Conservation (phyloP, 2,797 vertebrate genomes). For the Sebastes vulpes region DNA sequence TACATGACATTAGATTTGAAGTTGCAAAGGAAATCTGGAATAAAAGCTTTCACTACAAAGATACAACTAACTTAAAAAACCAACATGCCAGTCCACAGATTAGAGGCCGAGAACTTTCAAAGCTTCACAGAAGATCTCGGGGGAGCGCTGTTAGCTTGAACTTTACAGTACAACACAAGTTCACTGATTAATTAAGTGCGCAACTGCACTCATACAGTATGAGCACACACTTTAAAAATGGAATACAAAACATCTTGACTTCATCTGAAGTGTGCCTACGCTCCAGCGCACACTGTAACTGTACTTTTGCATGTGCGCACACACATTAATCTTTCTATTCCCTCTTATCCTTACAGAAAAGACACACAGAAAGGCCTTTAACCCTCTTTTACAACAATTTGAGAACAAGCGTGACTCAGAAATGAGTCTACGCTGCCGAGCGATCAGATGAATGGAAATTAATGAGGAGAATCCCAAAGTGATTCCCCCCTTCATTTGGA, state of each 20-base stretch:
- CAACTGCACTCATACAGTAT: not conserved
- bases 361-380: slow-evolving; percentile 9
- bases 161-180: not conserved
- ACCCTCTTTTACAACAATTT: slow-evolving; percentile 15
- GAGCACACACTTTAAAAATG: not conserved
- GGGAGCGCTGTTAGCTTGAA: not conserved
- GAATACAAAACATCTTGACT: not conserved
- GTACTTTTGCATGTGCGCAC: not conserved
- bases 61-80: not conserved
- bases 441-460: slow-evolving; percentile 39
- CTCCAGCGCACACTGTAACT: not conserved
- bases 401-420: slow-evolving; percentile 24
- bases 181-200: not conserved
- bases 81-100: not conserved
- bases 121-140: not conserved
- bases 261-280: not conserved
- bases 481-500: slow-evolving; percentile 32
- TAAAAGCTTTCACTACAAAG: not conserved
- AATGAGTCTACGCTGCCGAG: not conserved
- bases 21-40: not conserved
- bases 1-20: not conserved
- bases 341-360: not conserved
- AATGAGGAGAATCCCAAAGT: slow-evolving; percentile 54
- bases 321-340: not conserved
- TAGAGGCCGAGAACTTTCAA: not conserved